phyloP scores from a whole-genome alignment of 2,113 vertebrate species.

The Oenanthe oenanthe region DNA sequence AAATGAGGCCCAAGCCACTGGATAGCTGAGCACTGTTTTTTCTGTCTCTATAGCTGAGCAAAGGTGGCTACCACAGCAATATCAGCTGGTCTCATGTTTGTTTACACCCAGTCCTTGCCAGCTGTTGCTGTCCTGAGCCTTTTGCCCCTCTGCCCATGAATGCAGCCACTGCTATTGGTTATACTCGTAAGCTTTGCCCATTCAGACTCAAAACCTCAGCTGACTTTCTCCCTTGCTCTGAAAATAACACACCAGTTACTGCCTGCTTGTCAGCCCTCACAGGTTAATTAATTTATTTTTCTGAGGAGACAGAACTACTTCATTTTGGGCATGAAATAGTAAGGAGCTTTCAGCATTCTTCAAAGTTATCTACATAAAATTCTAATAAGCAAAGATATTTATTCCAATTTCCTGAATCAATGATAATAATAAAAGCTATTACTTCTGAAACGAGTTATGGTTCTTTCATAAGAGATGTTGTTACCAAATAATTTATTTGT shows the following conservation, averaged over 20 bases:
- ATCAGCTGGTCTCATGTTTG: neutral
- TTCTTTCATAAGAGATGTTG: neutral
- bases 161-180: neutral
- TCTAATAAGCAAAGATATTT: constrained; percentile 8
- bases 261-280: neutral
- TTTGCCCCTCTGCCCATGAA: neutral
- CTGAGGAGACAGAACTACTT: neutral
- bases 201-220: neutral
- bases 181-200: accelerated
- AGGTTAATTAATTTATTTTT: neutral
- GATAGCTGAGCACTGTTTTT: neutral
- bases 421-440: constrained; percentile 10
- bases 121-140: neutral
- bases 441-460: neutral
- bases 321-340: neutral
- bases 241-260: neutral
- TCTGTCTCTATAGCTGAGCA: neutral
- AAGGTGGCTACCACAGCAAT: neutral
- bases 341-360: neutral
- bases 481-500: constrained; percentile 15
- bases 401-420: constrained; percentile 1
- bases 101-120: neutral
- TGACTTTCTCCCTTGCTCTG: neutral
- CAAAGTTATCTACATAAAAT: constrained; percentile 2
- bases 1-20: neutral